Conservation (phyloP, 2,113 vertebrate species). For the Aleadryas rufinucha region DNA sequence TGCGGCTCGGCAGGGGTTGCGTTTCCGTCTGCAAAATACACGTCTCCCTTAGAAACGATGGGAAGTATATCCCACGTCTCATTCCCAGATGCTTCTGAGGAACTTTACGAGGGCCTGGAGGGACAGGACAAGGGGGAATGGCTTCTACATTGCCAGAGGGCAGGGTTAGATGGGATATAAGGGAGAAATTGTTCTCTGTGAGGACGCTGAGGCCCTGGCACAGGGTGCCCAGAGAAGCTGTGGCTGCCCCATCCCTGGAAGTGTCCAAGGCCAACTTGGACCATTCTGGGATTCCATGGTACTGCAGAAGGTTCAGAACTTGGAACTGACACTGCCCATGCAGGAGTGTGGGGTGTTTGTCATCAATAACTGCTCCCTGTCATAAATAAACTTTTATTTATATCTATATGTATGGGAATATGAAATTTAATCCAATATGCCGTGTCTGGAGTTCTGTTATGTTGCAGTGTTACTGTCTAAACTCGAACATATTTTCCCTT, state of each 20-base stretch:
- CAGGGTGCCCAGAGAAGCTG: background rate
- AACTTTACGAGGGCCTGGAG: too few relatives aligned
- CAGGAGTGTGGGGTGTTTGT: background rate
- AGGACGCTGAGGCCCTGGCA: background rate
- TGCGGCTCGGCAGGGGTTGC: background rate
- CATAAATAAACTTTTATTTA: background rate
- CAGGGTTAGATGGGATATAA: background rate
- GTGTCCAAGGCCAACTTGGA: background rate
- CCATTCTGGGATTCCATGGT: background rate
- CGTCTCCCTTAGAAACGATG: background rate
- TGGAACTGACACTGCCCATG: rapidly evolving
- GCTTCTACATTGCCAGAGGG: background rate
- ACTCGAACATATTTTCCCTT: background rate
- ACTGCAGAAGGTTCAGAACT: background rate
- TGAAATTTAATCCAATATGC: background rate
- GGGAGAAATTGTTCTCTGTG: rapidly evolving
- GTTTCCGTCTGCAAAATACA: background rate
- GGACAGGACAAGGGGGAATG: too few relatives aligned
- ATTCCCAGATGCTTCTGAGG: background rate
- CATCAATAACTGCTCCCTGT: background rate
- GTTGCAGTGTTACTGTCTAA: background rate
- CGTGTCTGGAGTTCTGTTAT: background rate
- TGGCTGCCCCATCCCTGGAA: background rate
- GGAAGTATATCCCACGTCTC: rapidly evolving
- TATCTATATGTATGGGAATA: rapidly evolving